A percentile compares a stretch with the other conserved stretches of the same genome.
phyloP scores from a whole-genome alignment of 2,797 vertebrate genomes.

The Cetoscarus ocellatus region DNA sequence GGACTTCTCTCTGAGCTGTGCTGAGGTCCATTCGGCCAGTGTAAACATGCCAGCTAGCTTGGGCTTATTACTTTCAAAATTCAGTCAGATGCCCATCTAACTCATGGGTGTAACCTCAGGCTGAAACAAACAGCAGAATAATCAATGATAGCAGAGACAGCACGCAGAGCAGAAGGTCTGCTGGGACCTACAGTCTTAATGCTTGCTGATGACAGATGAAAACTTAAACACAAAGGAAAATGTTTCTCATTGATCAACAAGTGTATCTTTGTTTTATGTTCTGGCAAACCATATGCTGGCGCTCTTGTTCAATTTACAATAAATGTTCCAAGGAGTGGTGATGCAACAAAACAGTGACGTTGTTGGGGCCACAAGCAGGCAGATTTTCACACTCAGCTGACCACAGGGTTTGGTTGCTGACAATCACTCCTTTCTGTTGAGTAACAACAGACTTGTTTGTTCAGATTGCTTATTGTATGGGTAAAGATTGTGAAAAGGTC shows the following conservation, averaged over 20 bases:
- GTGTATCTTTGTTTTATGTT: constrained; percentile 28
- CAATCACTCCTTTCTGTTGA: constrained; percentile 34
- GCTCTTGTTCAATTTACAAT: constrained; percentile 10
- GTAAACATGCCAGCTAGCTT: constrained; percentile 31
- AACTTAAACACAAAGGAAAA: constrained; percentile 16
- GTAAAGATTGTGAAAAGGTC: constrained; percentile 11
- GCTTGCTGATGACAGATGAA: constrained; percentile 21
- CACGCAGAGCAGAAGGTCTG: not conserved
- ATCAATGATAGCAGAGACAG: constrained; percentile 28
- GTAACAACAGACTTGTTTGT: constrained; percentile 25
- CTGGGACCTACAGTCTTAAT: constrained; percentile 33
- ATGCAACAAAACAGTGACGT: constrained; percentile 39
- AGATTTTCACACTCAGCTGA: constrained; percentile 33
- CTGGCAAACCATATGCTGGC: constrained; percentile 13
- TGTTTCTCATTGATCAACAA: constrained; percentile 47
- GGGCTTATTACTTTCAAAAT: constrained; percentile 32
- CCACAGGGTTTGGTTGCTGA: constrained; percentile 39
- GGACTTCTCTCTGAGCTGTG: constrained; percentile 13
- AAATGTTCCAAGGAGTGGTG: constrained; percentile 28
- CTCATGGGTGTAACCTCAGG: constrained; percentile 47
- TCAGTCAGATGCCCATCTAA: constrained; percentile 43
- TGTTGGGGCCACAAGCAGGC: constrained; percentile 12
- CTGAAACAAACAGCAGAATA: constrained; percentile 28
- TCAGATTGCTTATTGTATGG: constrained; percentile 13
- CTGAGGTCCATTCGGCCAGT: constrained; percentile 16